Percentiles rank a stretch among this genome's conserved stretches.
phyloP scores from a whole-genome alignment of 2,888 invertebrate genomes.

The Rutpela maculata region DNA sequence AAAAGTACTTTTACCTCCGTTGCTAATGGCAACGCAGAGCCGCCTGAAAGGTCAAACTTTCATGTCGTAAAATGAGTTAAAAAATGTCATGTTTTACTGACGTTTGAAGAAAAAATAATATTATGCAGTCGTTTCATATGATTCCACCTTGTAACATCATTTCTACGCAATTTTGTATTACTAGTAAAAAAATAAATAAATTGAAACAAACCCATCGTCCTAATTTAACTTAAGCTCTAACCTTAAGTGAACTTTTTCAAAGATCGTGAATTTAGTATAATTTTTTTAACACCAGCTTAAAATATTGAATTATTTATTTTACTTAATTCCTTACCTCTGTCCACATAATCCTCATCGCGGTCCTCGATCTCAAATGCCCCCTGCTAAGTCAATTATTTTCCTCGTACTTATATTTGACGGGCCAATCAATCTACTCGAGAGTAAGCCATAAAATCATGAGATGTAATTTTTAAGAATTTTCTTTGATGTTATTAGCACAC shows the following conservation, averaged over 20 bases:
- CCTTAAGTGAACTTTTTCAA: not conserved
- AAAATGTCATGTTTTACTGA: too few relatives aligned
- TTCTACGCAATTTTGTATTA: too few relatives aligned
- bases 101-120: too few relatives aligned
- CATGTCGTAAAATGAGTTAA: too few relatives aligned
- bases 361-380: constrained; percentile 31
- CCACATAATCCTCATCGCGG: constrained; percentile 6
- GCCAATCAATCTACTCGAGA: constrained; percentile 42
- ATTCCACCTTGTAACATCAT: too few relatives aligned
- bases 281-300: constrained; percentile 2
- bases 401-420: constrained; percentile 37
- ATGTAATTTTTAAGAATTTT: constrained; percentile 33
- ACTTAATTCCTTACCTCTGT: constrained; percentile 5
- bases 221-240: not conserved
- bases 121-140: too few relatives aligned
- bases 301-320: constrained; percentile 9
- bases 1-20: too few relatives aligned
- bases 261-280: not conserved
- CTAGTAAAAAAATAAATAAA: too few relatives aligned
- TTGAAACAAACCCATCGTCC: not conserved
- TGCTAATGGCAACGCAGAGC: too few relatives aligned
- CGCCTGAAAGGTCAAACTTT: too few relatives aligned
- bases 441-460: constrained; percentile 35
- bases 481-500: constrained; percentile 41
- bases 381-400: constrained; percentile 42